Evolutionary conservation across 1,140 invertebrate species (phyloP), one percentile per base, ranked within the genome.

Genomic region (Lepidotrigona ventralis): DNA sequence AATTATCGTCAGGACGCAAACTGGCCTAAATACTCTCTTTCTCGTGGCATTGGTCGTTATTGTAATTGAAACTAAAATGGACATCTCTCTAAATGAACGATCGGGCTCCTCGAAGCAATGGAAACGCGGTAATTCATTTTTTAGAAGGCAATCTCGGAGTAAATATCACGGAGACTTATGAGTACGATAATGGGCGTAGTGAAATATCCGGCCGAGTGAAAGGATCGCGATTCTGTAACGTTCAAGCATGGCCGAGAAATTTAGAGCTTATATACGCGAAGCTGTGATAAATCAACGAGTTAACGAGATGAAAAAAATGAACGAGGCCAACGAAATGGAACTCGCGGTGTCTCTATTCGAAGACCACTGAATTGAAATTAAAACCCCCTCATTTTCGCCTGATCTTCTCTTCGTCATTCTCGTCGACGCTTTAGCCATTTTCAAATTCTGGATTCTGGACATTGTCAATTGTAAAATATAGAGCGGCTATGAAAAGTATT

Each of bases 51-150:
- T 23, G 71, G 14, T 60, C 23, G 12, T 60, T 23, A 23, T n/a
- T 60, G 12, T 12, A 60, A 60, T 60, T 78, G 26, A 46, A 76
- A 58, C 17, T 46, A 46, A 46, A 8, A 53, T 70, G 39, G 39
- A 8, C 8, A 9, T 72, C 72, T 71, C 15, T 46, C 68, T 29
- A 14, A 54, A n/a, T 54, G 39, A 29, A 85, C 29, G 46, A 46
- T 23, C 51, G 53, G 12, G 33, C 83, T 87, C 66, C 53, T 39
- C 39, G 72, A 71, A 83, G 54, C 60, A 51, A 86, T 87, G 71
- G 39, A 76, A 86, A 76, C 76, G 64, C 75, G 51, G 64, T 75
- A 54, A 66, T 87, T 76, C 46, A 82, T 87, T 88, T 83, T 87
- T 64, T 78, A 81, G 64, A 69, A 88, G 81, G 79, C 71, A 66